Conservation (phyloP, 2,797 vertebrate genomes). For the Distichodus sexfasciatus region DNA sequence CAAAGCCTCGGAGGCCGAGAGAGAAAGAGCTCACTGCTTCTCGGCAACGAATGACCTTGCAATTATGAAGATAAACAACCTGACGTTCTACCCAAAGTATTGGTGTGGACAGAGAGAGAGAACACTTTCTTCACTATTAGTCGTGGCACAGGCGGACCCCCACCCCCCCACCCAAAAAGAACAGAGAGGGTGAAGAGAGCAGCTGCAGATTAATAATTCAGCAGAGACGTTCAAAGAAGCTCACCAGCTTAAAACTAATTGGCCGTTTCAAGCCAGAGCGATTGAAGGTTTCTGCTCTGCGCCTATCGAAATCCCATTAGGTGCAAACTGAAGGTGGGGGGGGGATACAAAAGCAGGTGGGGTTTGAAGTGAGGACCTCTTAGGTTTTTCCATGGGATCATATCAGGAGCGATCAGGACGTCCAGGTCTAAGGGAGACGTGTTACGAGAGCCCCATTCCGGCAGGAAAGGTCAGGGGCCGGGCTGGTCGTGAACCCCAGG, state of each 20-base stretch:
- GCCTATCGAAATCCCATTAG: slow-evolving; percentile 23
- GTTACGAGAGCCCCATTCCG: neutral
- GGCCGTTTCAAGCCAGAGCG: slow-evolving; percentile 34
- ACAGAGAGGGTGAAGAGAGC: slow-evolving; percentile 36
- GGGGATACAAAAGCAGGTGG: slow-evolving; percentile 9
- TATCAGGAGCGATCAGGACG: neutral
- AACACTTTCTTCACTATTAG: neutral
- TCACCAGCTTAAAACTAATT: slow-evolving; percentile 45
- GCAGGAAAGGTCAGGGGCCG: neutral
- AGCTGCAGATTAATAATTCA: slow-evolving; percentile 52
- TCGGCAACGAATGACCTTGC: slow-evolving; percentile 15
- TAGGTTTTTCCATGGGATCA: neutral
- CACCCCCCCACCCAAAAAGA: slow-evolving; percentile 10
- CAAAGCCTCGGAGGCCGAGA: slow-evolving; percentile 40
- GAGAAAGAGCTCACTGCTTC: slow-evolving; percentile 8
- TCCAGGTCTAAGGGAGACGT: neutral
- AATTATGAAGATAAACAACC: slow-evolving; percentile 43
- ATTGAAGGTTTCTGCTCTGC: slow-evolving; percentile 31
- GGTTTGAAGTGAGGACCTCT: neutral
- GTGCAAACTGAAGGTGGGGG: too few relatives aligned
- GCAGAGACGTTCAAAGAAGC: slow-evolving; percentile 36
- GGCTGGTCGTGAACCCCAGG: neutral
- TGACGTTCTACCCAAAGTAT: neutral
- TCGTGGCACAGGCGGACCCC: neutral
- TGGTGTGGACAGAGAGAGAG: slow-evolving; percentile 9